Evolutionary conservation across 2,888 invertebrate species (phyloP), one percentile per base, ranked within the genome.

Genomic region (Syrista parreyssii): DNA sequence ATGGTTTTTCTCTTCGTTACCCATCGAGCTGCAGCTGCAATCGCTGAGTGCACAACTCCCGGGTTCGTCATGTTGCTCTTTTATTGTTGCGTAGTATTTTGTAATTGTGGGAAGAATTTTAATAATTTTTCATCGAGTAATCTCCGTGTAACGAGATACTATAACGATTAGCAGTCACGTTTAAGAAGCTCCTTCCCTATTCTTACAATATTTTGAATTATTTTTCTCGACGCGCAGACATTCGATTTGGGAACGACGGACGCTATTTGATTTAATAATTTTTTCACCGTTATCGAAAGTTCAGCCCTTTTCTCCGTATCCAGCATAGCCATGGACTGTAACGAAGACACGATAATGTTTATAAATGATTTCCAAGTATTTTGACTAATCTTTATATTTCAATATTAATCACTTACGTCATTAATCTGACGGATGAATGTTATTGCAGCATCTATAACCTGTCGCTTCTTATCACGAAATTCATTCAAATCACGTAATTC

Each of bases 1-100:
- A 73, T 76, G 78, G 71, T 31, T 71, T 11, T 31, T 55, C 55
- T 71, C 71, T 71, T 71, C 31, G 15, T 71, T 71, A n/a, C 3
- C 71, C 71, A 23, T 55, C 23, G 23, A 71, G 32, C 71, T 71
- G 71, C 33, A 31, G 31, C 71, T 33, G 71, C n/a, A 40, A 79
- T 77, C 77, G 30, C 68, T 23, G 55, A 55, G 23, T 2, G 1
- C 23, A 55, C 23, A 23, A 23, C 6, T 23, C 2, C 55, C 55
- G 23, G 23, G 55, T 23, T 55, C 1, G 9, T 23, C 23, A 55
- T 0, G 6, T 55, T 55, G 9, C 23, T 1, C 23, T 55, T 55
- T 55, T 55, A 55, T 23, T 55, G 23, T 23, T 55, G 23, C 23
- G 0, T 23, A 55, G 9, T 55, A 9, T 2, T 0, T 55, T 55